Evolutionary conservation across 2,113 vertebrate species (phyloP).

Genomic region (Syngnathoides biaculeatus): DNA sequence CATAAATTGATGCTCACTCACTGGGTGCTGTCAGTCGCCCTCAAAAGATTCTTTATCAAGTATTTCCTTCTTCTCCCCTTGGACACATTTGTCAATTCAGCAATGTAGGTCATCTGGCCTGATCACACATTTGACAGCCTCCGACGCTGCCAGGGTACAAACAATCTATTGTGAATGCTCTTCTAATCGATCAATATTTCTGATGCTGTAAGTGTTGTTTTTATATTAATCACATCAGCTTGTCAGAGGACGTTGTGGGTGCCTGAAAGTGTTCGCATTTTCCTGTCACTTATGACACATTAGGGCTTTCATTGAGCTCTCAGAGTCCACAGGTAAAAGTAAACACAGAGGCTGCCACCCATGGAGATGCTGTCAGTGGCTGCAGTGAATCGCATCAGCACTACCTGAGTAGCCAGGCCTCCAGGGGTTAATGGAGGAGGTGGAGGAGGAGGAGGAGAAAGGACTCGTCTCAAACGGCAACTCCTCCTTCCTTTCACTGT

Average conservation of each 20-base stretch:
- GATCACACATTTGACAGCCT: constrained; percentile 37
- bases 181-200: constrained; percentile 8
- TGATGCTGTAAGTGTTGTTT: constrained; percentile 2
- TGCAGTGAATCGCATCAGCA: constrained; percentile 52
- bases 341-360: constrained; percentile 67
- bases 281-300: constrained; percentile 69
- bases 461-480: constrained; percentile 60
- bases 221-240: constrained; percentile 11
- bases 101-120: constrained; percentile 58
- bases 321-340: constrained; percentile 66
- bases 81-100: constrained; percentile 59
- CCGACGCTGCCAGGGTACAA: constrained; percentile 36
- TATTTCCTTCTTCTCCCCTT: constrained; percentile 51
- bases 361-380: constrained; percentile 63
- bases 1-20: constrained; percentile 70
- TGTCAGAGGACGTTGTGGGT: constrained; percentile 41
- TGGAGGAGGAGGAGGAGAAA: constrained; percentile 35
- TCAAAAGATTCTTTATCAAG: constrained; percentile 66
- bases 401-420: constrained; percentile 47
- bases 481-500: constrained; percentile 62
- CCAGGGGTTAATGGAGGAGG: constrained; percentile 57
- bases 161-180: neutral
- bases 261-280: constrained; percentile 61
- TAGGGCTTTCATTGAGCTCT: constrained; percentile 61
- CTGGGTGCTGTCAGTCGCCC: constrained; percentile 53